phyloP scores from a whole-genome alignment of 1,140 invertebrate species.

The Cotesia chilonis region DNA sequence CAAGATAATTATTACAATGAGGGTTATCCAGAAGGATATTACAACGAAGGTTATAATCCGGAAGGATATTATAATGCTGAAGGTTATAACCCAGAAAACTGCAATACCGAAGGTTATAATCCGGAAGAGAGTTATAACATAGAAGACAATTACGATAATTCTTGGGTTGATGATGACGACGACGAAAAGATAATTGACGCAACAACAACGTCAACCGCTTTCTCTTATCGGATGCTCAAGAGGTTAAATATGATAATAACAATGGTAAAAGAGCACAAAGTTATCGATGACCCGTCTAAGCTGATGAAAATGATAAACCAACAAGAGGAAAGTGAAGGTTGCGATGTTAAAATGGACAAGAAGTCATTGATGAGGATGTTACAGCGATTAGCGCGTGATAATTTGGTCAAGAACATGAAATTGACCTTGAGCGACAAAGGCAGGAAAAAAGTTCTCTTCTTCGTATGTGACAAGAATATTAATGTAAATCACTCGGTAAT shows the following conservation, averaged over 20 bases:
- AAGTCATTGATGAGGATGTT: constrained; percentile 71
- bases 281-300: constrained; percentile 69
- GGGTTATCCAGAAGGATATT: no score
- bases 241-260: constrained; percentile 72
- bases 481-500: constrained; percentile 67
- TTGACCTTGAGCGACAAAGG: constrained; percentile 65
- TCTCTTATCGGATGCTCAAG: constrained; percentile 66
- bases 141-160: constrained; percentile 44
- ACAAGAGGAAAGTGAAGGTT: constrained; percentile 69
- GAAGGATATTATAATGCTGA: neutral
- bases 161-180: constrained; percentile 51
- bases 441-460: constrained; percentile 64
- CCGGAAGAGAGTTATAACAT: constrained; percentile 11
- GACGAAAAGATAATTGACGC: constrained; percentile 48
- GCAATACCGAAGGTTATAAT: neutral
- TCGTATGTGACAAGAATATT: constrained; percentile 70
- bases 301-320: constrained; percentile 67
- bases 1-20: no score
- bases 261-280: constrained; percentile 67
- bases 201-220: constrained; percentile 46
- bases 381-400: constrained; percentile 67
- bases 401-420: constrained; percentile 70
- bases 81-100: neutral
- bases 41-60: no score
- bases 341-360: constrained; percentile 69